Percentiles rank a stretch among this genome's conserved stretches.
Evolutionary conservation across 2,113 vertebrate species (phyloP).

Genomic region (Meleagris gallopavo): DNA sequence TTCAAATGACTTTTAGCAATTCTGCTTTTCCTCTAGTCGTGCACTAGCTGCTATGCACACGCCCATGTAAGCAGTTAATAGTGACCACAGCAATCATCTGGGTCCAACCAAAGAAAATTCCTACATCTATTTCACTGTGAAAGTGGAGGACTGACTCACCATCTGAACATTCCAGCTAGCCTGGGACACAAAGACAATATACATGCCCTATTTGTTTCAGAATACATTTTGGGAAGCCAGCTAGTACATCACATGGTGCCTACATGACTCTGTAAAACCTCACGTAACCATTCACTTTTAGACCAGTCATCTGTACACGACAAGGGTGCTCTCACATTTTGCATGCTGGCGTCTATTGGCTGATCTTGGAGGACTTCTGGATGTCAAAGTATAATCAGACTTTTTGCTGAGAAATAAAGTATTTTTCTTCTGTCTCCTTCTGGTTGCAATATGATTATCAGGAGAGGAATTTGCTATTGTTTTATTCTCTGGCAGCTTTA

Average conservation of each 20-base stretch:
- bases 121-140: neutral
- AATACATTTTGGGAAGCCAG: neutral
- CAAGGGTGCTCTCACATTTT: neutral
- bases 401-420: neutral
- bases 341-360: neutral
- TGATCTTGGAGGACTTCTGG: neutral
- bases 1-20: neutral
- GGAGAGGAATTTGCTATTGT: neutral
- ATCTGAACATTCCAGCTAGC: neutral
- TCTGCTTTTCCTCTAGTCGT: neutral
- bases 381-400: neutral
- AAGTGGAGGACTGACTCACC: rapidly evolving
- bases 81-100: neutral
- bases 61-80: neutral
- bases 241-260: neutral
- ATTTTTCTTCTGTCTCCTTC: neutral
- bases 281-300: neutral
- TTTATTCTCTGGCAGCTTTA: slow-evolving; percentile 37
- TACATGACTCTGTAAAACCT: neutral
- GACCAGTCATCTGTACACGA: neutral
- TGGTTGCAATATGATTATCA: neutral
- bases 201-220: neutral
- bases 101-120: neutral
- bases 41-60: neutral
- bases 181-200: neutral